Base-by-base conservation (phyloP, 1,140 invertebrate species). In the Proctacanthus coquilletti region DNA sequence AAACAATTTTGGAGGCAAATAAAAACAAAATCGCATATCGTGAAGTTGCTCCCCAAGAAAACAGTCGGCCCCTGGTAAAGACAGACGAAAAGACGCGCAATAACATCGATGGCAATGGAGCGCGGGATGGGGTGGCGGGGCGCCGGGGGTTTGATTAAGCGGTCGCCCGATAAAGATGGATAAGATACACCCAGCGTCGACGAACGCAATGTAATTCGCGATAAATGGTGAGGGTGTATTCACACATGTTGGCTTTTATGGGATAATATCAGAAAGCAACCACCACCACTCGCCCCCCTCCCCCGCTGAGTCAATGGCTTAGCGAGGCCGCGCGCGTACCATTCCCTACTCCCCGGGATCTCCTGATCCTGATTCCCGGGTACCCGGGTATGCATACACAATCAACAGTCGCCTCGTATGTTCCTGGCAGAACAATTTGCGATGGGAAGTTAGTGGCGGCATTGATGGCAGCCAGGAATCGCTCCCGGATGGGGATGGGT, bases 101-200 rank as follows among this genome's bases (percentile, higher is more conserved):
- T n/a, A n/a, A n/a, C n/a, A n/a, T n/a, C n/a, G n/a, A n/a, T n/a
- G n/a, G n/a, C n/a, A n/a, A n/a, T n/a, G n/a, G n/a, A n/a, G n/a
- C n/a, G n/a, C n/a, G n/a, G n/a, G n/a, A n/a, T n/a, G n/a, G n/a
- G n/a, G n/a, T n/a, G n/a, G n/a, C n/a, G n/a, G n/a, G n/a, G n/a
- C n/a, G n/a, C n/a, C n/a, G n/a, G n/a, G n/a, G n/a, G 23, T 27
- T 27, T 27, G 23, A 27, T 27, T 27, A 27, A 27, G 13, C 23
- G 23, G 8, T 8, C 13, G 23, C 23, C 23, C 23, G 23, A 27
- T 27, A 27, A 27, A 27, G 23, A 27, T 27, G 13, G 23, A 27
- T 27, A 27, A 27, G 23, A 27, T 27, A 27, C 23, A 9, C 23
- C 8, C 23, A 27, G 8, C 23, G 13, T 27, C 23, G 8, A 27